Evolutionary conservation across 2,888 invertebrate species (phyloP).

Genomic region (Callosobruchus maculatus): DNA sequence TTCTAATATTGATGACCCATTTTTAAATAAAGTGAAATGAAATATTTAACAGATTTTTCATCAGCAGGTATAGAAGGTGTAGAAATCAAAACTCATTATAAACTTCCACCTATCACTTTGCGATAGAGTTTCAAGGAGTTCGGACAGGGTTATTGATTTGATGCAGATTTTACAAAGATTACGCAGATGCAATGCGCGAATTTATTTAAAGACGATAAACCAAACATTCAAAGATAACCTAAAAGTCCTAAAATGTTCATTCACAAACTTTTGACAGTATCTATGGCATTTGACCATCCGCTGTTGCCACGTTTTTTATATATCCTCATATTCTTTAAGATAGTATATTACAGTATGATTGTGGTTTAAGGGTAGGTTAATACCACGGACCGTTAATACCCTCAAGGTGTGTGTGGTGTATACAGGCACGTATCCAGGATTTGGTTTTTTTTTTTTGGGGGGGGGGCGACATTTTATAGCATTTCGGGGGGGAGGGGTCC

Average conservation of each 20-base stretch:
- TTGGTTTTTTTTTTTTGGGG: too few relatives aligned
- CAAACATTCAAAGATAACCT: too few relatives aligned
- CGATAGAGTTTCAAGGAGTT: not conserved
- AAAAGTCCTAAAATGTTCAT: too few relatives aligned
- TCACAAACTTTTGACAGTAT: not conserved
- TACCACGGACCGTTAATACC: too few relatives aligned
- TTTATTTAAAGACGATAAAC: not conserved
- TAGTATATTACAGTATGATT: too few relatives aligned
- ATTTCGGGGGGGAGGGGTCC: too few relatives aligned
- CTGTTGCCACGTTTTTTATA: conserved; percentile 3
- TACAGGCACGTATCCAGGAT: too few relatives aligned
- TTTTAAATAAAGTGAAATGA: not conserved
- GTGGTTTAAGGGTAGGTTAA: too few relatives aligned
- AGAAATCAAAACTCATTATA: not conserved
- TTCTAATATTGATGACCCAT: not conserved
- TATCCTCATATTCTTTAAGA: conserved; percentile 1
- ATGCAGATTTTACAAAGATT: not conserved
- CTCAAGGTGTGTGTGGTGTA: too few relatives aligned
- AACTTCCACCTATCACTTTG: not conserved
- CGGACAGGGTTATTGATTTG: not conserved
- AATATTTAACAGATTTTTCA: not conserved
- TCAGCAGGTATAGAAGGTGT: not conserved
- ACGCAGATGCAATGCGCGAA: not conserved
- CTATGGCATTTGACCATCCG: not conserved
- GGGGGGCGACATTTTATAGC: too few relatives aligned